Evolutionary conservation across 2,888 invertebrate species (phyloP).

Genomic region (Cosmorhoe ocellata): DNA sequence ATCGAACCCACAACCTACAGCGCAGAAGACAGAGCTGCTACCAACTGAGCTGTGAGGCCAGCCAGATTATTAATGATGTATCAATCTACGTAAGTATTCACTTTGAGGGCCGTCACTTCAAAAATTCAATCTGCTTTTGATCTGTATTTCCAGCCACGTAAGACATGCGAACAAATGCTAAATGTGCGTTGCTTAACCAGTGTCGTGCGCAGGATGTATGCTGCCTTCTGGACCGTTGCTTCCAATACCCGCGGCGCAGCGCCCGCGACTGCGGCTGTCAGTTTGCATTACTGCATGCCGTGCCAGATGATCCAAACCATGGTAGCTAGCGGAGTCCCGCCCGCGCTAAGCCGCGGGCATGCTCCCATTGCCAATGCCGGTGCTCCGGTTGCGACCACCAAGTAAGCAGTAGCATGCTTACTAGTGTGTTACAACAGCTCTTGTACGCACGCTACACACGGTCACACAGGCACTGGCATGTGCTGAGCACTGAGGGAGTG

Average conservation of each 20-base stretch:
- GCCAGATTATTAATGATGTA: too few species aligned
- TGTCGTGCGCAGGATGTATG: conserved; percentile 88
- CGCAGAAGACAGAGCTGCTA: too few species aligned
- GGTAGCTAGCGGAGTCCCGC: conserved; percentile 83
- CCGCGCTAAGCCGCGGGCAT: conserved; percentile 76
- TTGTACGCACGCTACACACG: conserved; percentile 43
- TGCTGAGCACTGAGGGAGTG: not conserved
- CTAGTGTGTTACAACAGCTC: conserved; percentile 57
- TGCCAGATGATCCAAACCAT: conserved; percentile 83
- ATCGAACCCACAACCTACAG: too few species aligned
- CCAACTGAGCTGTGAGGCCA: too few species aligned
- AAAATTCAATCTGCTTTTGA: conserved; percentile 7
- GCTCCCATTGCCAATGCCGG: conserved; percentile 75
- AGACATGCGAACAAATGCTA: conserved; percentile 18
- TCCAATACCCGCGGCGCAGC: conserved; percentile 90
- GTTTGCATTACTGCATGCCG: conserved; percentile 94
- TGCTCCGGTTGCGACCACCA: conserved; percentile 78
- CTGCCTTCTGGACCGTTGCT: conserved; percentile 94
- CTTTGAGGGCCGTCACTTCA: too few species aligned
- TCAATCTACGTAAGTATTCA: too few species aligned
- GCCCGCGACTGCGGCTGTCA: conserved; percentile 95
- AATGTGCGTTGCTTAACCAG: conserved; percentile 71
- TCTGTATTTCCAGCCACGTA: conserved; percentile 2
- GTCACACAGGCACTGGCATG: conserved; percentile 32
- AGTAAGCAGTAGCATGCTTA: conserved; percentile 76